Base-by-base conservation (phyloP, 2,797 vertebrate species). In the Phalanger gymnotis region DNA sequence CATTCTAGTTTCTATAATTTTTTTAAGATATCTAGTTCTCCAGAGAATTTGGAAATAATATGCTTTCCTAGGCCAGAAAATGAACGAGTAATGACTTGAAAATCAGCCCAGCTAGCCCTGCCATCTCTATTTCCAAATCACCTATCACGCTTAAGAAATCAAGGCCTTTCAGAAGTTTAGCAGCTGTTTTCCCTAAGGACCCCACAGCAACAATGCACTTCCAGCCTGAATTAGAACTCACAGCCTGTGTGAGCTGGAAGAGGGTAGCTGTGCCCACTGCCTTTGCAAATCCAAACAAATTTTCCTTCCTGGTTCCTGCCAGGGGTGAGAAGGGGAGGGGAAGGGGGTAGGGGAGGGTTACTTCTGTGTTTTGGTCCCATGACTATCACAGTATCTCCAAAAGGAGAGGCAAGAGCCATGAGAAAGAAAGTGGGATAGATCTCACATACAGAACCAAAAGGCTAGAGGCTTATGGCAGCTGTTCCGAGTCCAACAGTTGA, bases 71-170 rank as follows among this genome's bases (percentile, higher is more conserved):
- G 14, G 25, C 89, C 91, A 28, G n/a, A 13, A 53, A 57, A 93
- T 11, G 11, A 16, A 14, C 66, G 89, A 28, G 47, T 12, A 53
- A 57, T 92, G 93, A 61, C 90, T 61, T 91, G 81, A 92, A 52
- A 91, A 47, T 51, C 73, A 87, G 22, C 25, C 73, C 1, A 6
- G 34, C 40, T 87, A 40, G 54, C 14, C 5, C 51, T 87, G 53
- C 56, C 90, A 28, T 31, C 56, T 92, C 51, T 9, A 11, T 96
- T 56, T 92, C 52, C 87, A 40, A 57, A 92, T 40, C 47, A 92
- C 40, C 54, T 54, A 53, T 58, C 52, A n/a, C 34, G 93, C 30
- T 95, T 55, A 92, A 92, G 90, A 90, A 97, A 93, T 53, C n/a
- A 3, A 47, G 3, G 89, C 25, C 53, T 40, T 93, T 87, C 53